Conservation (phyloP, 2,113 vertebrate genomes). For the Myiopsitta monachus region DNA sequence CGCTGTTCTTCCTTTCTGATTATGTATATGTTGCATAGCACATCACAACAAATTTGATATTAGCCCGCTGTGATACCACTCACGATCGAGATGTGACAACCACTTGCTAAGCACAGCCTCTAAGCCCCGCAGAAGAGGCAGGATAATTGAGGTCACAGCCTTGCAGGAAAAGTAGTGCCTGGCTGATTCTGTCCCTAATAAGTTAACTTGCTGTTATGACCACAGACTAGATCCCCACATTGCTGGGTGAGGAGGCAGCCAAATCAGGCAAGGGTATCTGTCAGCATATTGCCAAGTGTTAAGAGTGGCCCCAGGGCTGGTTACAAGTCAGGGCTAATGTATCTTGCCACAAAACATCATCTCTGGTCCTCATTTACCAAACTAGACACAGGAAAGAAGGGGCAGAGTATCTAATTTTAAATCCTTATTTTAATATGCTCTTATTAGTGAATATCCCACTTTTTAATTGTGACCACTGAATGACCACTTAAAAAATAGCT, state of each 20-base stretch:
- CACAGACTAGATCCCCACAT: neutral
- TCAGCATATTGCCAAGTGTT: neutral
- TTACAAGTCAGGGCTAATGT: neutral
- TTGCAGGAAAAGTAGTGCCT: neutral
- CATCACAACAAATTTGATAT: neutral
- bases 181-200: neutral
- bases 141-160: neutral
- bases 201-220: neutral
- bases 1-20: no score
- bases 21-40: neutral
- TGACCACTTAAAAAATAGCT: neutral
- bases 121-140: neutral
- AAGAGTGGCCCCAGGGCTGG: neutral
- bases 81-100: rapidly evolving
- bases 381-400: neutral
- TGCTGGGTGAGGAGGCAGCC: neutral
- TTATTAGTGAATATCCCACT: neutral
- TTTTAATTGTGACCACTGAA: neutral
- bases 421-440: neutral
- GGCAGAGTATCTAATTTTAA: neutral
- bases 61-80: neutral
- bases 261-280: neutral
- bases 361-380: neutral
- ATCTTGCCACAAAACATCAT: neutral
- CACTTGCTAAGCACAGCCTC: neutral